phyloP scores from a whole-genome alignment of 2,113 vertebrate species.

The Pluvianellus socialis region DNA sequence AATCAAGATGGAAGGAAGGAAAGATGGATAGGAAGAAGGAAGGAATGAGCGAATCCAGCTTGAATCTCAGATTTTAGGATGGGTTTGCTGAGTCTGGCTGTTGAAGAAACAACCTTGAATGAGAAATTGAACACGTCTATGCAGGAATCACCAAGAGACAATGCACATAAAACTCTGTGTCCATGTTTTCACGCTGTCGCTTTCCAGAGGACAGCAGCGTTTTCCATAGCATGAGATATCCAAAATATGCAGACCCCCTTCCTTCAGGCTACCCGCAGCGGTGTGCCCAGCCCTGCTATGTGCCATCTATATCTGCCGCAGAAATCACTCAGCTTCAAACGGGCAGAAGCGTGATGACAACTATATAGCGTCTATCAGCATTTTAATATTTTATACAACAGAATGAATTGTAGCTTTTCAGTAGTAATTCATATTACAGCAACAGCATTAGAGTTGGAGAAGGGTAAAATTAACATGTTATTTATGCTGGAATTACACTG shows the following conservation, averaged over 20 bases:
- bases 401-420: slow-evolving; percentile 29
- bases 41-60: background rate
- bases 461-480: slow-evolving; percentile 40
- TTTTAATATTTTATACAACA: background rate
- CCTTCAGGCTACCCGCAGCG: background rate
- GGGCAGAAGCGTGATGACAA: background rate
- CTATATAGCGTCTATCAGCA: background rate
- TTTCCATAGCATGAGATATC: background rate
- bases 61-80: background rate
- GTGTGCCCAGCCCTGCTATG: background rate
- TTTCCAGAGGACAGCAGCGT: background rate
- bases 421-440: slow-evolving; percentile 26
- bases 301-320: background rate
- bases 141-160: background rate
- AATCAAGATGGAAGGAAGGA: background rate
- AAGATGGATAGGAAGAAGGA: background rate
- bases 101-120: background rate
- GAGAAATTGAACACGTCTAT: background rate
- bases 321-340: background rate
- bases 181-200: background rate
- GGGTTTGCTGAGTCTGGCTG: background rate
- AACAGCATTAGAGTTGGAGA: background rate
- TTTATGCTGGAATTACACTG: slow-evolving; percentile 13
- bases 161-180: background rate
- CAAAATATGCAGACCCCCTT: background rate